Conservation (phyloP, 2,113 vertebrate genomes). For the Pyxicephalus adspersus region DNA sequence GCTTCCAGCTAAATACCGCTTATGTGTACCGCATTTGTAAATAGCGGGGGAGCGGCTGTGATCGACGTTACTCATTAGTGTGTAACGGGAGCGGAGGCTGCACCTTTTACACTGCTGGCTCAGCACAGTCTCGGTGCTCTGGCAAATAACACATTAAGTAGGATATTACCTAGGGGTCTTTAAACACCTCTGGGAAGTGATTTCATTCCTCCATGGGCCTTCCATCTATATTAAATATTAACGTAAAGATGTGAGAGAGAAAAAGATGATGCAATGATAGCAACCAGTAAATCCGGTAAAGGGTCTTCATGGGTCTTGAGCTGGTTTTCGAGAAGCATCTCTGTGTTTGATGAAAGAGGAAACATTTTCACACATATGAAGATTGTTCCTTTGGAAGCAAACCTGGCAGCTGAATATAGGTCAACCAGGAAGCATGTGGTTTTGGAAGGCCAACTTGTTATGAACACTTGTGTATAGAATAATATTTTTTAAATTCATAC, state of each 20-base stretch:
- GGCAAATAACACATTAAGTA: constrained; percentile 7
- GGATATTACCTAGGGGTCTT: background rate
- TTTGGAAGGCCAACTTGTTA: too few species aligned
- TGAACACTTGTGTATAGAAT: too few species aligned
- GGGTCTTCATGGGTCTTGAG: background rate
- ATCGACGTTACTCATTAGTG: background rate
- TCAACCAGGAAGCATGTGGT: too few species aligned
- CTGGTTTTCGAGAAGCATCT: background rate
- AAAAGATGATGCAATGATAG: background rate
- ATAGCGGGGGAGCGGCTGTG: background rate
- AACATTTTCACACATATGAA: too few species aligned
- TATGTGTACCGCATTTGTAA: background rate
- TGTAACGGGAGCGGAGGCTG: background rate
- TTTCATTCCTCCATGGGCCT: background rate
- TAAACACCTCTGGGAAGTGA: constrained; percentile 37
- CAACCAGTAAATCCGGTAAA: background rate
- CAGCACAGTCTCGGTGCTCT: background rate
- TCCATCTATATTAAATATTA: constrained; percentile 34
- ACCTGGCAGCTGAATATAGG: too few species aligned
- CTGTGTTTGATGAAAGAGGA: too few species aligned
- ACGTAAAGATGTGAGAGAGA: background rate
- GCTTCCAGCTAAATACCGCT: background rate
- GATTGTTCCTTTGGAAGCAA: too few species aligned
- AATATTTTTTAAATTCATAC: too few species aligned
- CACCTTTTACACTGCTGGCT: background rate